These are phyloP conservation scores for Elachura formosa DNA, from an alignment of 2,113 vertebrate species.

Conservation along the genomic window DNA sequence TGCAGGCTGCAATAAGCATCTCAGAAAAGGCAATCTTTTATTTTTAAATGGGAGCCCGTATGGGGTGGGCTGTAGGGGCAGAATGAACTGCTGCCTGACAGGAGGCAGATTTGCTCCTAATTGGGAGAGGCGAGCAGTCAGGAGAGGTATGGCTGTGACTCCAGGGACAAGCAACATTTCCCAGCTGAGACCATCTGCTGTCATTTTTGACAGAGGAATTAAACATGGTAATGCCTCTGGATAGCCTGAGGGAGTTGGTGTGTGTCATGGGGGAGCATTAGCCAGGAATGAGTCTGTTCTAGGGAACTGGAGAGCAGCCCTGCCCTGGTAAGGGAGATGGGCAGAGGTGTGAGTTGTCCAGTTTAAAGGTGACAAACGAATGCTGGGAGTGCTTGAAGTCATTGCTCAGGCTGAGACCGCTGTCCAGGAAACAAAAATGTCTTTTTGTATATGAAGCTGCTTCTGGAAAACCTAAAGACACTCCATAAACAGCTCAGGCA, in stretches of 20 bases:
- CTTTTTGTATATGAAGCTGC: neutral
- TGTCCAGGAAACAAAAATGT: neutral
- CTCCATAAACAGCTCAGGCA: neutral
- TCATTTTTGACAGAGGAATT: neutral
- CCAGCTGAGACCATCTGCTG: conserved; percentile 26
- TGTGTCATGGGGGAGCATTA: fast-evolving
- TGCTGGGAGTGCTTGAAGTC: neutral
- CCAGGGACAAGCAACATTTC: neutral
- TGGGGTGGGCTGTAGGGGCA: conserved; percentile 1
- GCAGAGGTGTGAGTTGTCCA: neutral
- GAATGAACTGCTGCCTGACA: conserved; percentile 17
- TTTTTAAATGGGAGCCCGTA: conserved; percentile 29
- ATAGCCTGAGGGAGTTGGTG: neutral
- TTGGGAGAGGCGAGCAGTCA: conserved; percentile 23
- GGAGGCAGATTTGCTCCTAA: conserved; percentile 42
- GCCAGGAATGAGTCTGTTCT: neutral
- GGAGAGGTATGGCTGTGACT: neutral
- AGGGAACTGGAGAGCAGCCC: neutral
- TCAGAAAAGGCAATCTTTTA: conserved; percentile 48
- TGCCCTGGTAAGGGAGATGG: neutral
- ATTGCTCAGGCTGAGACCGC: neutral
- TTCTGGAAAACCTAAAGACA: neutral
- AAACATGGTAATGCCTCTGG: neutral
- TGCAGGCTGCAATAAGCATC: conserved; percentile 43
- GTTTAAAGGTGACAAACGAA: neutral